Percentiles rank a stretch among this genome's conserved stretches.
These are phyloP conservation scores for Catotricha subobsoleta DNA, from an alignment of 2,888 invertebrate species.

Conservation along the genomic window DNA sequence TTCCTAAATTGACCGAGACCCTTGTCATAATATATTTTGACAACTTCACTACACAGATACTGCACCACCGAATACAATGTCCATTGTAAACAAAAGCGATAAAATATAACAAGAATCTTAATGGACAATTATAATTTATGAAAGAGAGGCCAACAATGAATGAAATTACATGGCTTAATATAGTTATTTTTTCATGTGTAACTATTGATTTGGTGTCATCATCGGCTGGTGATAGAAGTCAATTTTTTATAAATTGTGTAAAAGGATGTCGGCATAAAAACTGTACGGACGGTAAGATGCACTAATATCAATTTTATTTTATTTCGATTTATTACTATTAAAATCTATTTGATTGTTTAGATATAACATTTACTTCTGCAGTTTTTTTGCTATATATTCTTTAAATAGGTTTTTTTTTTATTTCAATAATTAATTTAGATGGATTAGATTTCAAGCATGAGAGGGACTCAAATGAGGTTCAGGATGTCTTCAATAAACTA, in stretches of 20 bases:
- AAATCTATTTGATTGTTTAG: neutral
- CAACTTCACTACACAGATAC: too few relatives aligned
- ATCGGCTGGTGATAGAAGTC: slow-evolving; percentile 33
- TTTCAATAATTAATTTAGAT: neutral
- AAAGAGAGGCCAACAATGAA: too few relatives aligned
- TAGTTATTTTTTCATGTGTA: too few relatives aligned
- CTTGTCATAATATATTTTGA: too few relatives aligned
- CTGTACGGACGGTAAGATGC: slow-evolving; percentile 29
- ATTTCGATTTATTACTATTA: neutral
- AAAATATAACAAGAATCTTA: too few relatives aligned
- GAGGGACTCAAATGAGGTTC: slow-evolving; percentile 19
- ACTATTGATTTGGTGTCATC: slow-evolving; percentile 1
- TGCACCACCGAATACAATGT: too few relatives aligned
- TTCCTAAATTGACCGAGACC: too few relatives aligned
- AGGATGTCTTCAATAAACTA: slow-evolving; percentile 27
- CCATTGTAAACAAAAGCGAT: too few relatives aligned
- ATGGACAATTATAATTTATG: too few relatives aligned
- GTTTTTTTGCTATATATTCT: too few relatives aligned
- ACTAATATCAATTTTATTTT: neutral
- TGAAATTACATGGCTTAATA: too few relatives aligned
- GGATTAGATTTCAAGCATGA: neutral
- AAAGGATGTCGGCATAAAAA: slow-evolving; percentile 29
- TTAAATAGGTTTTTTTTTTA: too few relatives aligned
- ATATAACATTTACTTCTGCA: neutral
- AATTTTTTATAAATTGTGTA: slow-evolving; percentile 32